Percentiles rank a stretch among this genome's conserved stretches.
Evolutionary conservation across 1,140 invertebrate species (phyloP).

Genomic region (Scaptomyza graminum): DNA sequence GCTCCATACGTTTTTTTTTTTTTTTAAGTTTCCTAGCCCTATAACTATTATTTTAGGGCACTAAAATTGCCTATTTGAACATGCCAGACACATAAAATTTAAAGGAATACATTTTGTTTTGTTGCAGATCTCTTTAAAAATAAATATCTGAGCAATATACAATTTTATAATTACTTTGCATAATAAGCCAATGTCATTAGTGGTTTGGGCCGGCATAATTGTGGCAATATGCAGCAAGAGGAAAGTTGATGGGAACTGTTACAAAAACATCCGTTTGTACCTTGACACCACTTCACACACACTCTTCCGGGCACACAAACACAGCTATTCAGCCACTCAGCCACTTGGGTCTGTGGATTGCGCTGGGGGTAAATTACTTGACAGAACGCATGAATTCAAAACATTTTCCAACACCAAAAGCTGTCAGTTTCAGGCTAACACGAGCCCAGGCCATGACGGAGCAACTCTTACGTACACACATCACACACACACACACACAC

Average conservation of each 20-base stretch:
- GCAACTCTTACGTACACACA: constrained; percentile 21
- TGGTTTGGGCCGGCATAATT: not conserved
- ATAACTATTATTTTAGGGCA: too few relatives aligned
- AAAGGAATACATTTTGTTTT: too few relatives aligned
- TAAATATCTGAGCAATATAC: not conserved
- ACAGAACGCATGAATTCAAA: constrained; percentile 62
- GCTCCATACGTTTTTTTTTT: too few relatives aligned
- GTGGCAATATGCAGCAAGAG: constrained; percentile 6
- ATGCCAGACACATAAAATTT: too few relatives aligned
- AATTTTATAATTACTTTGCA: constrained; percentile 2
- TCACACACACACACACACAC: constrained; percentile 8
- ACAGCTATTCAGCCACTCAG: constrained; percentile 21
- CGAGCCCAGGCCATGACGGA: constrained; percentile 34
- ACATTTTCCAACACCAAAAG: constrained; percentile 53
- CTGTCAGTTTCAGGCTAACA: constrained; percentile 48
- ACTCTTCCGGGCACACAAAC: constrained; percentile 17
- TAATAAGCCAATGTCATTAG: constrained; percentile 20
- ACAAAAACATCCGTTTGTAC: constrained; percentile 31
- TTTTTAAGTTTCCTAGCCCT: too few relatives aligned
- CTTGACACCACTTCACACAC: constrained; percentile 40
- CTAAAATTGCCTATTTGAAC: too few relatives aligned
- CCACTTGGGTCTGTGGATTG: constrained; percentile 40
- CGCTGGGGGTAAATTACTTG: constrained; percentile 64
- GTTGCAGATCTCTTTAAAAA: too few relatives aligned
- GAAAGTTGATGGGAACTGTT: constrained; percentile 12